A percentile compares a stretch with the other conserved stretches of the same genome.
Evolutionary conservation across 1,140 invertebrate genomes (phyloP).

Genomic region (Micrasema minimum): DNA sequence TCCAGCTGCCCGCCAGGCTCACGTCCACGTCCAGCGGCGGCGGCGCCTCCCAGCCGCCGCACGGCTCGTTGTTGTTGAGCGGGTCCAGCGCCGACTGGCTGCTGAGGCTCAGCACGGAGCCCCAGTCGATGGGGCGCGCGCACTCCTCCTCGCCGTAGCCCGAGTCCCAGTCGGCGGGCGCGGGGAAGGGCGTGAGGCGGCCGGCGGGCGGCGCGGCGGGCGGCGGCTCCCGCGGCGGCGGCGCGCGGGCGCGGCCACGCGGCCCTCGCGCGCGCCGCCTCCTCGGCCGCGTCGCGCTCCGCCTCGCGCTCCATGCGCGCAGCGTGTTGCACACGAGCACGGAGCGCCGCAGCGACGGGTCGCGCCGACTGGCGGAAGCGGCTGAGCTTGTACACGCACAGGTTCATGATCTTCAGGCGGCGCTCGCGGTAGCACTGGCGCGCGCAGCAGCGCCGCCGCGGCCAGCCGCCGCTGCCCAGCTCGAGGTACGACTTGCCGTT

Average conservation of each 20-base stretch:
- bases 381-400: conserved; percentile 92
- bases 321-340: conserved; percentile 95
- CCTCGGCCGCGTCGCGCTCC: conserved; percentile 77
- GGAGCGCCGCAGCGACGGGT: conserved; percentile 89
- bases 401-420: conserved; percentile 88
- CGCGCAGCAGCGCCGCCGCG: conserved; percentile 79
- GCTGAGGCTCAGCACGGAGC: conserved; percentile 86
- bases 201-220: conserved; percentile 65
- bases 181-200: conserved; percentile 64
- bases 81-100: conserved; percentile 86
- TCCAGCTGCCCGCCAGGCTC: conserved; percentile 55
- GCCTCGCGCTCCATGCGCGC: conserved; percentile 91
- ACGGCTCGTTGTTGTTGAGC: conserved; percentile 80
- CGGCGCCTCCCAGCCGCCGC: conserved; percentile 60
- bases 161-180: conserved; percentile 73
- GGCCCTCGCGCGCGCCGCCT: conserved; percentile 56
- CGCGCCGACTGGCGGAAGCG: conserved; percentile 85
- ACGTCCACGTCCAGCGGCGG: conserved; percentile 43
- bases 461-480: conserved; percentile 81
- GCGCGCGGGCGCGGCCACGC: conserved; percentile 58
- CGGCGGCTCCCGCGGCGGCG: conserved; percentile 60
- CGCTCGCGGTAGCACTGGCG: conserved; percentile 84
- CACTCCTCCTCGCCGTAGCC: conserved; percentile 83
- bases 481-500: conserved; percentile 92
- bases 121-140: conserved; percentile 86